Percentiles rank a stretch among this genome's conserved stretches.
Conservation (phyloP, 2,888 invertebrate genomes). For the Patella depressa region DNA sequence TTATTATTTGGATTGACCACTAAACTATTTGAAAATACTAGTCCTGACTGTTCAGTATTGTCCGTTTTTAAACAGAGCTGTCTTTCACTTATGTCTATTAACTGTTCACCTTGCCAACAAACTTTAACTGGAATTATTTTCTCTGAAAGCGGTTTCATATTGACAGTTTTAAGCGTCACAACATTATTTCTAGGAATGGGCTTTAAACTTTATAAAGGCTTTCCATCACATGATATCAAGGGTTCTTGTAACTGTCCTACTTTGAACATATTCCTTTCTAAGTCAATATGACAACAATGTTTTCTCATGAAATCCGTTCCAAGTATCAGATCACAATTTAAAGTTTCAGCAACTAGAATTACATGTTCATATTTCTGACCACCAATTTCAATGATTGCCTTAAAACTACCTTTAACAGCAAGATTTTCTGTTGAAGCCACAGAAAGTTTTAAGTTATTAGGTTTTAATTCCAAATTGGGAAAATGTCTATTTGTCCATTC, state of each 20-base stretch:
- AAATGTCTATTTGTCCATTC: not conserved
- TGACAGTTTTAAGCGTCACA: not conserved
- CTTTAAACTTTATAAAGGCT: not conserved
- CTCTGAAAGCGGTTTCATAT: not conserved
- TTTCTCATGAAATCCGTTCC: conserved; percentile 4
- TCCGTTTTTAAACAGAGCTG: not conserved
- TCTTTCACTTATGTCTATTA: not conserved
- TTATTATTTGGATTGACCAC: not conserved
- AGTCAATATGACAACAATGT: not conserved
- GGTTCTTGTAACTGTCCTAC: not conserved
- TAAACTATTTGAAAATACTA: not conserved
- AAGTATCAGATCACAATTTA: not conserved
- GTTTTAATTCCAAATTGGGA: not conserved
- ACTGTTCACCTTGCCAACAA: not conserved
- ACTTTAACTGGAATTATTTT: not conserved
- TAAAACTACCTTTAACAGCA: not conserved
- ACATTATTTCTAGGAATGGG: not conserved
- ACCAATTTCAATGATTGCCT: not conserved
- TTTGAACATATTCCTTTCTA: not conserved
- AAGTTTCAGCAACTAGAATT: not conserved
- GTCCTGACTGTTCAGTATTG: not conserved
- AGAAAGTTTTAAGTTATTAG: not conserved
- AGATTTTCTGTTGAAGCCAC: not conserved
- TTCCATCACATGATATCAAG: not conserved
- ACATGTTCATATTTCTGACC: not conserved